Evolutionary conservation across 1,140 invertebrate species (phyloP), one percentile per base, ranked within the genome.

Genomic region (Ceratina australensis): DNA sequence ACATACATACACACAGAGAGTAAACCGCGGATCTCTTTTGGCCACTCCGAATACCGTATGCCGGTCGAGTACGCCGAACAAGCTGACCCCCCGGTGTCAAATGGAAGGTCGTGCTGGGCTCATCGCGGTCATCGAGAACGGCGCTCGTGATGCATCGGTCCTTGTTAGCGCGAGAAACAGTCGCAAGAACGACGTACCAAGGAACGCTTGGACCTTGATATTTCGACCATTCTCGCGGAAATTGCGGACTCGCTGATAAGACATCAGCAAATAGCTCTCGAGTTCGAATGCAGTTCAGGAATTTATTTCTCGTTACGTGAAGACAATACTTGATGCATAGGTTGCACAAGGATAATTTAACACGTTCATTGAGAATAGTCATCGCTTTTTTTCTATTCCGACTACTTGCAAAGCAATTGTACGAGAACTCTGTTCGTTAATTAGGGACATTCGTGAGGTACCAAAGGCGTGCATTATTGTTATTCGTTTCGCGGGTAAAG

Each of bases 1-100:
- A 78, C 79, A 64, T 81, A 84, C 79, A 64, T 84, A 78, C 79
- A 64, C 78, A 84, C 61, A 52, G 72, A 81, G 64, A 54, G 20
- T 59, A 42, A 18, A 18, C 18, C 50, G 57, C 52, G 47, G 56
- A 72, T 67, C 24, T 67, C 24, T 65, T 52, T 65, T 28, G 61
- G 33, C 47, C 54, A 60, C 54, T 49, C 49, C 24, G 28, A 56
- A 72, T 81, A 76, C 57, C 49, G 52, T 81, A 84, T 77, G 52
- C 72, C 42, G 16, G 47, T n/a, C 69, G 65, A 59, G 65, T 76
- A 68, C 57, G 24, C 42, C 20, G 50, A 52, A 22, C 69, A 22
- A 76, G 71, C 24, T 79, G 75, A 81, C 75, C 56, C 71, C 42
- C 74, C 54, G 60, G 69, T 68, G 66, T 78, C 79, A 66, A 69